These are phyloP conservation scores for Hydropsyche tenuis DNA, from an alignment of 1,140 invertebrate genomes.

Conservation along the genomic window DNA sequence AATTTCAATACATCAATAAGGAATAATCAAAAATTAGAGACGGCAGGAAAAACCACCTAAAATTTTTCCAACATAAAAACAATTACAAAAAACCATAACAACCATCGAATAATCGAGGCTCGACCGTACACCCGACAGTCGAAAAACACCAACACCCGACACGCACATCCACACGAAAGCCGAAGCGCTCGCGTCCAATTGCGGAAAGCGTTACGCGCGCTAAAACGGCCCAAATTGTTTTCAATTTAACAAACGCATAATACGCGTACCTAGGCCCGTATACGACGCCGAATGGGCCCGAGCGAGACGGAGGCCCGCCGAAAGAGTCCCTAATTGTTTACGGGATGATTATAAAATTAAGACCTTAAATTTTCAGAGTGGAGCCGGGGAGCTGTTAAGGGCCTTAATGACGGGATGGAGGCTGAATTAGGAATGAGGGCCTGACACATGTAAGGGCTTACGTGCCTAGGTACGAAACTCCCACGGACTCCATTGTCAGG, in stretches of 20 bases:
- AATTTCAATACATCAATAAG: too few species aligned
- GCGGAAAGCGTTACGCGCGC: conserved; percentile 18
- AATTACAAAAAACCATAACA: too few species aligned
- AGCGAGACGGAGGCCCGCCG: not conserved
- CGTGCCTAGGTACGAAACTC: not conserved
- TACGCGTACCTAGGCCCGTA: not conserved
- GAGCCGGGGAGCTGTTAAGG: conserved; percentile 21
- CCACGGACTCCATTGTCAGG: conserved; percentile 10
- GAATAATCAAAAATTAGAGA: too few species aligned
- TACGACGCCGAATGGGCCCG: not conserved
- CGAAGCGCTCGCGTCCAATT: not conserved
- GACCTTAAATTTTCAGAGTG: conserved; percentile 45
- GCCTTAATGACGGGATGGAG: conserved; percentile 40
- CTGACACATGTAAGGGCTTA: conserved; percentile 34
- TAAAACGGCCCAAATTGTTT: conserved; percentile 18
- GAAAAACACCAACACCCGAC: too few species aligned
- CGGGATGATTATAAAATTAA: conserved; percentile 50
- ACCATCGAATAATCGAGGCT: too few species aligned
- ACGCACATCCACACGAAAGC: too few species aligned
- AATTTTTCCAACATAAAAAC: too few species aligned
- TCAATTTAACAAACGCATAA: conserved; percentile 6
- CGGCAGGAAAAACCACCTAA: too few species aligned
- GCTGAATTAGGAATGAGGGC: conserved; percentile 40
- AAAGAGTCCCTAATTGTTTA: conserved; percentile 49
- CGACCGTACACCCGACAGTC: too few species aligned